Conservation (phyloP, 1,140 invertebrate genomes). For the Eriosoma lanigerum region DNA sequence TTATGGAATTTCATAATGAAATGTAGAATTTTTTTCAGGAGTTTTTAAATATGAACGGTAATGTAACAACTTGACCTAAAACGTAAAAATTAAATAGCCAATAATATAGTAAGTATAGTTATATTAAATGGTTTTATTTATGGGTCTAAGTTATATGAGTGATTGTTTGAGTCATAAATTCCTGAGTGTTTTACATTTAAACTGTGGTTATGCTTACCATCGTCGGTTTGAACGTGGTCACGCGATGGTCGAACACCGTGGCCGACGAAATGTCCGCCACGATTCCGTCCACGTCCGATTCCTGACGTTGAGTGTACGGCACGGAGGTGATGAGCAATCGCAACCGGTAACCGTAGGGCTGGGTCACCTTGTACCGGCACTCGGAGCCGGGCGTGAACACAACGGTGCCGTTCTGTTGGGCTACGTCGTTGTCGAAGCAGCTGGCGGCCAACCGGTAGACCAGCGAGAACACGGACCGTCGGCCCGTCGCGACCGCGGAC, state of each 20-base stretch:
- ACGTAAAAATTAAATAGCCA: too few species aligned
- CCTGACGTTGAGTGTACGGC: neutral
- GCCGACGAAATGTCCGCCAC: neutral
- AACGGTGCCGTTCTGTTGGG: slow-evolving; percentile 64
- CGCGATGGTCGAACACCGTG: too few species aligned
- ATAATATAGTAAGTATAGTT: too few species aligned
- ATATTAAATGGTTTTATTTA: too few species aligned
- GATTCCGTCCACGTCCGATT: neutral
- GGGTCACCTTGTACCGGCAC: slow-evolving; percentile 66
- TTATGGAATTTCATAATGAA: too few species aligned
- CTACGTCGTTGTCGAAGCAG: slow-evolving; percentile 67
- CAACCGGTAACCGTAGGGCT: slow-evolving; percentile 67
- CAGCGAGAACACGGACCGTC: slow-evolving; percentile 65
- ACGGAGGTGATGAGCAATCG: slow-evolving; percentile 44
- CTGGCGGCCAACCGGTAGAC: slow-evolving; percentile 66
- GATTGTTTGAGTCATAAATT: too few species aligned
- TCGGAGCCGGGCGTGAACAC: slow-evolving; percentile 62
- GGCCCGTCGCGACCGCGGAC: slow-evolving; percentile 63
- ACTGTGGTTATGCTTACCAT: slow-evolving; percentile 33
- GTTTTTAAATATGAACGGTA: too few species aligned
- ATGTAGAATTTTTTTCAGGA: too few species aligned
- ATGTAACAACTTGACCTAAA: too few species aligned
- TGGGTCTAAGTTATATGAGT: too few species aligned
- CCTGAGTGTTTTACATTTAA: too few species aligned
- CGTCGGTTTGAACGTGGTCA: slow-evolving; percentile 1